Evolutionary conservation across 2,888 invertebrate species (phyloP), one percentile per base, ranked within the genome.

Genomic region (Cetonia aurata): DNA sequence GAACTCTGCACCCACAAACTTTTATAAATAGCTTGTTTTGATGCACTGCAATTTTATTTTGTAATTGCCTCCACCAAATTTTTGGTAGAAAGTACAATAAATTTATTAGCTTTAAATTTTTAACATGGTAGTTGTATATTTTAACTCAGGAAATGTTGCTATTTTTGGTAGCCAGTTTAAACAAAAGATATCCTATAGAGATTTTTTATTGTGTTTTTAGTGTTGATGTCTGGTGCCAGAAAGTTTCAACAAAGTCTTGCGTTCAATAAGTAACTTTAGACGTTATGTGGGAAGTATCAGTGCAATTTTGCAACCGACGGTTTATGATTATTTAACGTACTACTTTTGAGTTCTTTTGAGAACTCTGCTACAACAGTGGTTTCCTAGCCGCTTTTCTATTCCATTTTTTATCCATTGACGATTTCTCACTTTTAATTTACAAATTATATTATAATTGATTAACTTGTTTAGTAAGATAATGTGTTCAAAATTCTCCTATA

Each of bases 1-100:
- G 60, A 72, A 75, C 52, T 73, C 74, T 73, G 74, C 73, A 71
- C 73, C 76, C 75, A 74, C 77, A 52, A 74, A 75, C 76, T 75
- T 78, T 74, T 77, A 77, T 74, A 75, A 76, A 74, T 77, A 77
- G 79, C 79, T 79, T 79, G 77, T 77, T 75, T 77, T 76, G 46
- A 77, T 75, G 80, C 80, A 80, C 80, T 76, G 80, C 79, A 77
- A 75, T 74, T 77, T 74, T 75, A 69, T 70, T 72, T 73, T 72
- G 72, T 70, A 68, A 75, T 74, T 70, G 71, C 75, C 76, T 74
- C 76, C 77, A 76, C 75, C 72, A 73, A 70, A 72, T 70, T 75
- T 76, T 74, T 77, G 78, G 77, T 80, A 80, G 80, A 80, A 80
- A 80, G 81, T 81, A 82, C 81, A 81, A 81, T 81, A 80, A 81